Evolutionary conservation across 2,888 invertebrate species (phyloP).

Genomic region (Oxycera nigricornis): DNA sequence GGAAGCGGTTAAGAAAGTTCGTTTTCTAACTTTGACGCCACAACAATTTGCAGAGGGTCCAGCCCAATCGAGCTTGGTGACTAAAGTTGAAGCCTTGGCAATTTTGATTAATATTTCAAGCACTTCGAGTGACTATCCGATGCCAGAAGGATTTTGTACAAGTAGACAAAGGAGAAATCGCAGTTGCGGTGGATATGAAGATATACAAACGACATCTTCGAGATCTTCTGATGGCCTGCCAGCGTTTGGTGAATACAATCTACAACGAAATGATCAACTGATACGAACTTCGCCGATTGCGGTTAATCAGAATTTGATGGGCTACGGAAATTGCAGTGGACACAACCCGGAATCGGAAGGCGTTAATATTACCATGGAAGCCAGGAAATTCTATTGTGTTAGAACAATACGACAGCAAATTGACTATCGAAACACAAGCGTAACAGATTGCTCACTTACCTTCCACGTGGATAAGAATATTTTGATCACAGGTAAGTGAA

Average conservation of each 20-base stretch:
- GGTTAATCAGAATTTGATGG: background rate
- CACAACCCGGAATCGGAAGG: constrained; percentile 46
- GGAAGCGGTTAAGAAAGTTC: constrained; percentile 76
- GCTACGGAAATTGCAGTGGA: constrained; percentile 1
- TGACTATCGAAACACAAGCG: constrained; percentile 77
- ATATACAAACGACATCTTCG: constrained; percentile 42
- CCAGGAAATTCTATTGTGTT: constrained; percentile 72
- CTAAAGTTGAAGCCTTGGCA: constrained; percentile 79
- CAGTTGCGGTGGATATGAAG: constrained; percentile 62
- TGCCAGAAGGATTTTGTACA: constrained; percentile 78
- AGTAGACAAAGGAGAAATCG: constrained; percentile 60
- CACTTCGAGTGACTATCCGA: constrained; percentile 69
- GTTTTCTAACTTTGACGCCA: constrained; percentile 80
- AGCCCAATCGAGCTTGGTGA: constrained; percentile 75
- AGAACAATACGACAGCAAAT: constrained; percentile 72
- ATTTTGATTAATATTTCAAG: constrained; percentile 85
- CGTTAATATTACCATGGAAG: constrained; percentile 57
- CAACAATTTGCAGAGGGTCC: constrained; percentile 86
- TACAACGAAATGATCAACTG: background rate
- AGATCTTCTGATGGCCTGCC: constrained; percentile 6
- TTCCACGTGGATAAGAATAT: constrained; percentile 84
- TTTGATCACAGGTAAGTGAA: constrained; percentile 68
- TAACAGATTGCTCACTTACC: constrained; percentile 78
- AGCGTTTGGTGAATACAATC: background rate
- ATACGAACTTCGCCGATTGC: constrained; percentile 5